These are phyloP conservation scores for Chionodraco myersi DNA, from an alignment of 2,113 vertebrate genomes.

Conservation along the genomic window DNA sequence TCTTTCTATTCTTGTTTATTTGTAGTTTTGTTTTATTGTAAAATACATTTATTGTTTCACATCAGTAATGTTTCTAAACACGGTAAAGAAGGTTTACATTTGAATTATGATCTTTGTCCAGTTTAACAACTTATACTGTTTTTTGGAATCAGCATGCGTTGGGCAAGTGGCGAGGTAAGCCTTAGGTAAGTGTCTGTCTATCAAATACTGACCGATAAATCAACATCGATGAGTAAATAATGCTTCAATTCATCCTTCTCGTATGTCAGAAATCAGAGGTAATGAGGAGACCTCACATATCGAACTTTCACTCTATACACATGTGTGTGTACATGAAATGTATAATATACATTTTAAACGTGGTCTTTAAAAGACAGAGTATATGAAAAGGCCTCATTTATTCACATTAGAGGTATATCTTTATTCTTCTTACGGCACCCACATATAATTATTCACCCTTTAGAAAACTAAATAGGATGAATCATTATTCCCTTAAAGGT, in stretches of 20 bases:
- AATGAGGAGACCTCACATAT: not conserved
- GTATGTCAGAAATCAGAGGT: no score
- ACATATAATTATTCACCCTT: slow-evolving; percentile 1
- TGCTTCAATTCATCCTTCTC: no score
- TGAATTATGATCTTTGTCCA: no score
- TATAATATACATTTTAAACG: not conserved
- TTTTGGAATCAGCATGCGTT: not conserved
- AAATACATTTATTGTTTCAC: not conserved
- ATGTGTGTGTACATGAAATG: not conserved
- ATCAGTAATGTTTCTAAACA: not conserved
- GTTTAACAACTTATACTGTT: no score
- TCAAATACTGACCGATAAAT: not conserved
- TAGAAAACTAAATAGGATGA: not conserved
- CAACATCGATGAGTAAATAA: not conserved
- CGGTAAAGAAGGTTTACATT: not conserved
- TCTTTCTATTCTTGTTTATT: no score
- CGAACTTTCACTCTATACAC: not conserved
- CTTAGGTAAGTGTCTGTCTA: not conserved
- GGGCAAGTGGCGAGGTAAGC: not conserved
- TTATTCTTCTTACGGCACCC: slow-evolving; percentile 36
- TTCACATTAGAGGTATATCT: not conserved
- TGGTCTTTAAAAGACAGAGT: not conserved
- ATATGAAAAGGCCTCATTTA: slow-evolving; percentile 24
- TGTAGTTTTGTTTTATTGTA: no score
- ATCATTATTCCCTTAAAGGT: not conserved